Percentiles rank a stretch among this genome's conserved stretches.
Conservation (phyloP, 2,797 vertebrate species). For the Philypnodon macrostomus region DNA sequence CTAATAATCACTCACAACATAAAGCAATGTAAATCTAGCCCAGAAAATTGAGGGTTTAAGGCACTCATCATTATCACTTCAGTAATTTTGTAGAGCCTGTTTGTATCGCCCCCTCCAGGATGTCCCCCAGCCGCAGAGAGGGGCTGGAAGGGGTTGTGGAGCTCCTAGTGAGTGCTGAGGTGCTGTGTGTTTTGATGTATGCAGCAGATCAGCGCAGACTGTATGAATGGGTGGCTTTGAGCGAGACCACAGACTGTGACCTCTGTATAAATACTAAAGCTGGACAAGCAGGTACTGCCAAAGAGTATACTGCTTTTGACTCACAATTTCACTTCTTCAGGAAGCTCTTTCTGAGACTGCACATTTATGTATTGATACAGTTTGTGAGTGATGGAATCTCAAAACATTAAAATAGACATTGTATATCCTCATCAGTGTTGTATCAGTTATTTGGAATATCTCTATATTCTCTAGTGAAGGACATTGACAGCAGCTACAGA, state of each 20-base stretch:
- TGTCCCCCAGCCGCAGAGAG: conserved; percentile 64
- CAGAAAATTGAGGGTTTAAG: no score
- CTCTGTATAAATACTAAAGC: conserved; percentile 23
- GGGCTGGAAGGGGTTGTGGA: conserved; percentile 57
- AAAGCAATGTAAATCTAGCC: no score
- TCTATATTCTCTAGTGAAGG: no score
- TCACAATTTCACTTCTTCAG: background rate
- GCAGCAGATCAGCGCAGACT: conserved; percentile 36
- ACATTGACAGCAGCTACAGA: no score
- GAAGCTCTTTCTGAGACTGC: no score
- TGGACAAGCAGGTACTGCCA: conserved; percentile 14
- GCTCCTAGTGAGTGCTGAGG: conserved; percentile 41
- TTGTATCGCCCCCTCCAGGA: conserved; percentile 66
- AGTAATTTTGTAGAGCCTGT: no score
- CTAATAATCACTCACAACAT: no score
- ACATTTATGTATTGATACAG: no score
- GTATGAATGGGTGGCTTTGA: conserved; percentile 30
- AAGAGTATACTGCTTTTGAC: conserved; percentile 10
- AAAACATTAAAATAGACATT: no score
- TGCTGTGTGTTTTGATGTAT: conserved; percentile 47
- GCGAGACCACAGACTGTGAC: conserved; percentile 32
- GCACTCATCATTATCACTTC: conserved; percentile 75
- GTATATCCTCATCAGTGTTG: no score
- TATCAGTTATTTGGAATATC: no score
- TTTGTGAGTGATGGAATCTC: no score